Evolutionary conservation across 2,113 vertebrate species (phyloP), one percentile per base, ranked within the genome.

Genomic region (Sciurus niger): DNA sequence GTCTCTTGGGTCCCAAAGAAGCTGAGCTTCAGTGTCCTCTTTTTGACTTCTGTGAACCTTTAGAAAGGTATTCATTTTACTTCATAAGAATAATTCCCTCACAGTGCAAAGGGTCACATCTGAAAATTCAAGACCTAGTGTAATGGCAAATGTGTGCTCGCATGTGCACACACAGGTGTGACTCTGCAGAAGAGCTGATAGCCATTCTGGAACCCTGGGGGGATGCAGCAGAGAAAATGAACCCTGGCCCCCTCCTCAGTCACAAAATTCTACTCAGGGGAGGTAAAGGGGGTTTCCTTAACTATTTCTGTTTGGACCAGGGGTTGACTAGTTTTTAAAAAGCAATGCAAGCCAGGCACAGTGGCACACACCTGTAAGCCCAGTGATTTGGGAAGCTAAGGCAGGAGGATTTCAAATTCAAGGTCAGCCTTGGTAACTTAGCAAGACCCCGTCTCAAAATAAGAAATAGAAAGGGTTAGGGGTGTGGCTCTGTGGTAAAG

Each of bases 11-110:
- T 34, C 37, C 48, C 3, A 24, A 60, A 67, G 87, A 86, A 79
- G 43, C 58, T 37, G 51, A 73, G 51, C 53, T 11, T 40, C 37
- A 55, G 8, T 46, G 40, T 82, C 78, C 14, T 90, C 53, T 65
- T 86, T 46, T 68, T 89, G 48, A 80, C 46, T 48, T 22, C 30
- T 3, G 20, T 58, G 80, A 92, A 46, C 68, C 55, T 63, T 63
- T 28, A 32, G 55, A 92, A 63, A 65, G 82, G n/a, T 43, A 63
- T 58, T 84, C 40, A 48, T 74, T 96, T 84, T 74, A 51, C 87
- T 83, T n/a, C 82, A 58, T 32, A 55, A 85, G 24, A 89, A 55
- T 34, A 80, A 87, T 34, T 73, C 63, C 65, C 37, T 93, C 72
- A 16, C 0, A 40, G 55, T 12, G 32, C 25, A 11, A 67, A 85